phyloP scores from a whole-genome alignment of 2,797 vertebrate species.

The Sphenopsis melanotis region DNA sequence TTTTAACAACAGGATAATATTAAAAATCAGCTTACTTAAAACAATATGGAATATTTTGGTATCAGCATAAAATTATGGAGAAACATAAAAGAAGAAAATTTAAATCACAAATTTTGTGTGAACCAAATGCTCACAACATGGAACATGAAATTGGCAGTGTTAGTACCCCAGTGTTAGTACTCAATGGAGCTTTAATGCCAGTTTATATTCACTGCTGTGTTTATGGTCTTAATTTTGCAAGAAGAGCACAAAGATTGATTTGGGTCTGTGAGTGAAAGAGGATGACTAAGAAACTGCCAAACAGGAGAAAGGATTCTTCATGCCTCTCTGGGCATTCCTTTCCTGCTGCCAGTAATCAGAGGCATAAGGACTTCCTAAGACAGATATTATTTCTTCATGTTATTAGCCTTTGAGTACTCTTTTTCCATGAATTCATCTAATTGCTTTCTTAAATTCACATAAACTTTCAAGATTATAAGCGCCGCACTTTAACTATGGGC shows the following conservation, averaged over 20 bases:
- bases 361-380: background rate
- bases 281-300: background rate
- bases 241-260: background rate
- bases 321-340: background rate
- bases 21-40: background rate
- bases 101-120: background rate
- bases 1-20: background rate
- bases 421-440: slow-evolving; percentile 25
- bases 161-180: background rate
- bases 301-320: background rate
- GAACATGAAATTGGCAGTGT: background rate
- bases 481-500: background rate
- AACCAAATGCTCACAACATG: background rate
- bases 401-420: slow-evolving; percentile 1
- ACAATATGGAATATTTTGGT: background rate
- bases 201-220: background rate
- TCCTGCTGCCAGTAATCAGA: background rate
- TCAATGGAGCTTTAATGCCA: background rate
- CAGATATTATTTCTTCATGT: slow-evolving; percentile 7
- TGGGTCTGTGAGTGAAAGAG: background rate
- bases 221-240: background rate
- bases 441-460: slow-evolving; percentile 6
- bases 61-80: background rate
- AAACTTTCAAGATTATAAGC: background rate
- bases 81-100: background rate